Conservation (phyloP, 2,797 vertebrate species). For the Premnoplex brunnescens region DNA sequence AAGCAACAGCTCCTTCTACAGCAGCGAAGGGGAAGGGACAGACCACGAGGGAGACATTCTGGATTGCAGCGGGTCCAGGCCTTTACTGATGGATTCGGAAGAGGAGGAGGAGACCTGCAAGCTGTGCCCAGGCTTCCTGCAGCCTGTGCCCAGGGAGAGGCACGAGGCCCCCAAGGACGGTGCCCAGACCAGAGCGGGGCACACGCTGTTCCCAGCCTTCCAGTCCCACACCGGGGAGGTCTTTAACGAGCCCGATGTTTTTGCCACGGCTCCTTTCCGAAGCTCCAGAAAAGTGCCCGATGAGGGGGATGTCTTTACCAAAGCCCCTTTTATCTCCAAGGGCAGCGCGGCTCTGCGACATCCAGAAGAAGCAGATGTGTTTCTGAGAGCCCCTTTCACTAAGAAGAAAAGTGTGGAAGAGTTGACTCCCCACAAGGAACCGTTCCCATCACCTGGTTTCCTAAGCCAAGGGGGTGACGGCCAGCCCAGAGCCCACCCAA, state of each 20-base stretch:
- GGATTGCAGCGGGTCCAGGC: slow-evolving; percentile 91
- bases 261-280: slow-evolving; percentile 88
- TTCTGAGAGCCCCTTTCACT: slow-evolving; percentile 92
- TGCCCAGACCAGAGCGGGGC: neutral
- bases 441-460: neutral
- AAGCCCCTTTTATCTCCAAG: slow-evolving; percentile 87
- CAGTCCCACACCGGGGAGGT: neutral
- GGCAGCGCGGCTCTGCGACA: slow-evolving; percentile 5
- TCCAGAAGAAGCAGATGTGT: slow-evolving; percentile 84
- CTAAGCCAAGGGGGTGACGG: neutral
- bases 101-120: slow-evolving; percentile 84
- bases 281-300: slow-evolving; percentile 67
- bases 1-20: slow-evolving; percentile 87
- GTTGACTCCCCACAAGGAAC: slow-evolving; percentile 46
- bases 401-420: slow-evolving; percentile 83
- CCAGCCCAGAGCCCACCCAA: neutral
- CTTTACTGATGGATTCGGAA: slow-evolving; percentile 91
- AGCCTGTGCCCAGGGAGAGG: slow-evolving; percentile 2
- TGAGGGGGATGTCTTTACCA: slow-evolving; percentile 87
- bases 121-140: neutral
- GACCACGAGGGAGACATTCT: slow-evolving; percentile 79
- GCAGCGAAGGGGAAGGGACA: slow-evolving; percentile 84
- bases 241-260: slow-evolving; percentile 77
- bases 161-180: neutral
- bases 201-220: slow-evolving; percentile 21